Evolutionary conservation across 2,888 invertebrate species (phyloP).

Genomic region (Melinaea menophilus): DNA sequence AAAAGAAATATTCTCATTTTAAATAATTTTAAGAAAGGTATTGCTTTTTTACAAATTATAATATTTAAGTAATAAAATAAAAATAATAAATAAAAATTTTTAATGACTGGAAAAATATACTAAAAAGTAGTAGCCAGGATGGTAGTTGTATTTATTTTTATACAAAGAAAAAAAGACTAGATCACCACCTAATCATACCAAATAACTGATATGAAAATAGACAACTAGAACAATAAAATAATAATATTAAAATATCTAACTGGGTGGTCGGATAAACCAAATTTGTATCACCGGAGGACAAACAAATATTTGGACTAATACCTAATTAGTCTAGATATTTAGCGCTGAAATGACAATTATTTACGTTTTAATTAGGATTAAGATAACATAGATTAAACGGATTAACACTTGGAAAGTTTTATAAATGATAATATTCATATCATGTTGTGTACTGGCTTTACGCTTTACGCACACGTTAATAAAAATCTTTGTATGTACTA

Average conservation of each 20-base stretch:
- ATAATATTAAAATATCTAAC: background rate
- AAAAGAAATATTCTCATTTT: too few species aligned
- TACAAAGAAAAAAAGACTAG: too few species aligned
- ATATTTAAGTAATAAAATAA: too few species aligned
- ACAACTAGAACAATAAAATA: background rate
- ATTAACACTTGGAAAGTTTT: constrained; percentile 9
- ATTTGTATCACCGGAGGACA: background rate
- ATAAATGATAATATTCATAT: constrained; percentile 5
- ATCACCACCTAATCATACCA: too few species aligned
- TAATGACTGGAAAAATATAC: too few species aligned
- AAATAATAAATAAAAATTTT: too few species aligned
- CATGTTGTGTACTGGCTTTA: background rate
- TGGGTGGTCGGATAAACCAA: background rate
- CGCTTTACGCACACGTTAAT: background rate
- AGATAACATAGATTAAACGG: constrained; percentile 20
- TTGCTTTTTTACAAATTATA: too few species aligned
- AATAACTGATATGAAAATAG: too few species aligned
- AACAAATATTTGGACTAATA: constrained; percentile 2
- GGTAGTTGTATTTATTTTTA: too few species aligned
- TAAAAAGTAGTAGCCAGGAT: too few species aligned
- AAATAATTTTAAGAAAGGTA: too few species aligned
- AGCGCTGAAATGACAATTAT: constrained; percentile 7
- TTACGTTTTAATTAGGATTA: constrained; percentile 13
- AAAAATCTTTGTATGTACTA: background rate
- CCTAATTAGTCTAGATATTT: constrained; percentile 26